Conservation (phyloP, 2,797 vertebrate genomes). For the Gila robusta region DNA sequence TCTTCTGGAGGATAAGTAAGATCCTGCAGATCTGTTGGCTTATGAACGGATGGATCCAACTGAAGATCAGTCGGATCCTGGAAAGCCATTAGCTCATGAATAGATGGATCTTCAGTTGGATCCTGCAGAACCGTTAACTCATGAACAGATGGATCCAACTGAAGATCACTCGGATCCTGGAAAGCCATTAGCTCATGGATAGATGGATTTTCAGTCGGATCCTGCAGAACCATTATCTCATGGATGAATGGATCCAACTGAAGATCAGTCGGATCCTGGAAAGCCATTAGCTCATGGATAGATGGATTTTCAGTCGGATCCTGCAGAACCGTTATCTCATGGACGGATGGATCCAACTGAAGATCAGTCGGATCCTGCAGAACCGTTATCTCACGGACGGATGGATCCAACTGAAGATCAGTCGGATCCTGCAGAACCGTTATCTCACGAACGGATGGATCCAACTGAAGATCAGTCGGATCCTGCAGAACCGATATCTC, state of each 20-base stretch:
- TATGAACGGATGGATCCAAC: background rate
- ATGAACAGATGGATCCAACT: background rate
- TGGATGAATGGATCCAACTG: background rate
- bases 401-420: background rate
- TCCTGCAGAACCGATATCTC: background rate
- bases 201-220: no score
- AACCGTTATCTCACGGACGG: accelerated
- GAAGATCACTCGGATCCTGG: background rate
- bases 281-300: background rate
- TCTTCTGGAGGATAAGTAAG: background rate
- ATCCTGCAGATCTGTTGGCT: background rate
- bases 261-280: background rate
- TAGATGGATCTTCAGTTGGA: background rate
- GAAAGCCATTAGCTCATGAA: background rate
- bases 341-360: background rate
- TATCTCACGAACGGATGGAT: background rate
- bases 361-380: background rate
- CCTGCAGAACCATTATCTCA: no score
- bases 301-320: background rate
- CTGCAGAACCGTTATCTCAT: background rate
- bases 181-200: no score
- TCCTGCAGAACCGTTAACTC: background rate
- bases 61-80: background rate
- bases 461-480: background rate
- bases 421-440: background rate